Percentiles rank a stretch among this genome's conserved stretches.
phyloP scores from a whole-genome alignment of 2,113 vertebrate genomes.

The Phycodurus eques region DNA sequence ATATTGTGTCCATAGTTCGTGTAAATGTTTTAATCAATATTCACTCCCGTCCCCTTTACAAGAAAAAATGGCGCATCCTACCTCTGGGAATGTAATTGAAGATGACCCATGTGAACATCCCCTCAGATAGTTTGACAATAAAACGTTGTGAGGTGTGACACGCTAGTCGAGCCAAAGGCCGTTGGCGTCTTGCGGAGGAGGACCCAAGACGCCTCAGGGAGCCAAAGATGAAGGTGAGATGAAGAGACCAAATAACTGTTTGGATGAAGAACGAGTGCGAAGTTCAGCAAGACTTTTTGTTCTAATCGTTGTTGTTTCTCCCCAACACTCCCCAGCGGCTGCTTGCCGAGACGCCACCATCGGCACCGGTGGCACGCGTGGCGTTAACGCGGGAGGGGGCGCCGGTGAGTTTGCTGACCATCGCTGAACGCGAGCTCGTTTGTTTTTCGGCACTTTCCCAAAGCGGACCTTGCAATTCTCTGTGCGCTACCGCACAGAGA shows the following conservation, averaged over 20 bases:
- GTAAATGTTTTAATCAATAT: no score
- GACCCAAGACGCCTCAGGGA: background rate
- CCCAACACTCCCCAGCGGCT: background rate
- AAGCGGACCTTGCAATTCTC: no score
- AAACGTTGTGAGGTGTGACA: background rate
- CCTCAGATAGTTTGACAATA: no score
- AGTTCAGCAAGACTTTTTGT: background rate
- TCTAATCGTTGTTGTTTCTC: background rate
- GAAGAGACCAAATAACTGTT: background rate
- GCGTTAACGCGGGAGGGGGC: background rate
- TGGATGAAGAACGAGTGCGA: background rate
- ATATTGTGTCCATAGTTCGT: no score
- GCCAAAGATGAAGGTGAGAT: background rate
- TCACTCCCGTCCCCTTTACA: no score
- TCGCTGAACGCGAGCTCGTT: background rate
- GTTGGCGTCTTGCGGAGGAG: background rate
- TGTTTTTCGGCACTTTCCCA: no score
- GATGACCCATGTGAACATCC: no score
- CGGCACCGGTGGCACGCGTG: background rate
- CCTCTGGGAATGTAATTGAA: no score
- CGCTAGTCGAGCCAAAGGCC: background rate
- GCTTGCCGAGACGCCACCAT: background rate
- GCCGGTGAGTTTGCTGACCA: background rate
- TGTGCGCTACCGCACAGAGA: no score
- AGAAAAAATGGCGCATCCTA: no score